Evolutionary conservation across 2,113 vertebrate species (phyloP), one percentile per base, ranked within the genome.

Genomic region (Labrus mixtus): DNA sequence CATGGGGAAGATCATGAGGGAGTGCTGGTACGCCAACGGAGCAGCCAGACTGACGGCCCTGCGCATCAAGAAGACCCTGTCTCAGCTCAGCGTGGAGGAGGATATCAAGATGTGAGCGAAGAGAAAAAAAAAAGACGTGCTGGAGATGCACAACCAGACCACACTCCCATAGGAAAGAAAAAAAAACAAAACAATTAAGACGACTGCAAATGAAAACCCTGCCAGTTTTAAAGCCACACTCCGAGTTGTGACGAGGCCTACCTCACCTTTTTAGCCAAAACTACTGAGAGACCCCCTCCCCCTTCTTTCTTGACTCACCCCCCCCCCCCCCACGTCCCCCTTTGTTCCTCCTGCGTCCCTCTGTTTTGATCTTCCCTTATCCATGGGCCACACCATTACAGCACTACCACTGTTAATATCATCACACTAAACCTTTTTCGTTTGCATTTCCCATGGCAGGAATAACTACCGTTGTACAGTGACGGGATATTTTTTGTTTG

Each of bases 1-100:
- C 78, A 98, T 99, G 98, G 98, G 97, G 13, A 99, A 98, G 94
- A 99, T 99, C 95, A 99, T 99, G 98, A 93, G 97, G 0, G 98
- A 99, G 90, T 99, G 98, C 87, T 99, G 98, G 98, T 99, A 99
- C 16, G 94, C 97, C 82, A 99, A 99, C 0, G 97, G 97, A 0
- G 97, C 98, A 0, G 98, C 98, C 25, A 90, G 98, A 0, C 95
- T 99, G 63, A 99, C 98, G 0, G 98, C 98, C 1, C 95, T 99
- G 79, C 97, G 98, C 94, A 99, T 99, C 60, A 99, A 99, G 95
- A 99, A 99, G 91, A 98, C 98, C 6, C 95, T 99, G 12, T 99
- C 98, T 0, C 98, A 99, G 94, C 97, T 99, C 92, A 98, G 97
- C 0, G 93, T 98, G 89, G 97, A 98, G 92, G 98, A 99, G 88